phyloP scores from a whole-genome alignment of 2,888 invertebrate genomes.

The Micoletzkya japonica region DNA sequence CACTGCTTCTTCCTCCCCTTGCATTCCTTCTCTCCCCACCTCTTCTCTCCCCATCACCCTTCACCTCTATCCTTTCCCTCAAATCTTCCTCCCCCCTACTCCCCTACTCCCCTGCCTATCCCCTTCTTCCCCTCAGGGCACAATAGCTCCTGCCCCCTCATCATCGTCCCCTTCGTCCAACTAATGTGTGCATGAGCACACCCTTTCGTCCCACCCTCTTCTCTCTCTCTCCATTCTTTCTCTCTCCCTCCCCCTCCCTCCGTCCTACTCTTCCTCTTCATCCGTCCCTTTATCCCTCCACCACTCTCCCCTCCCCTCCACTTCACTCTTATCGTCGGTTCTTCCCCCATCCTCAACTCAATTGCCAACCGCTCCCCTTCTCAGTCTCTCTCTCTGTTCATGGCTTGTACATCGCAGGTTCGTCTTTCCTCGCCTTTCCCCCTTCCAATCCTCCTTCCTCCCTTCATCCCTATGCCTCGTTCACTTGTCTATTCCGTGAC shows the following conservation, averaged over 20 bases:
- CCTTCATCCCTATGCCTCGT: not conserved
- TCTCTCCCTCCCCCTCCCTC: no score
- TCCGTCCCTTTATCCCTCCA: not conserved
- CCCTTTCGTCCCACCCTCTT: conserved; percentile 8
- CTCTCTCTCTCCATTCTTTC: not conserved
- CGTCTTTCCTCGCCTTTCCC: not conserved
- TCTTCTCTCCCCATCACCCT: not conserved
- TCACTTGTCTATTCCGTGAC: not conserved
- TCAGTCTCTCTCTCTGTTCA: not conserved
- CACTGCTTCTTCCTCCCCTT: no score
- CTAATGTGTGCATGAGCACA: not conserved
- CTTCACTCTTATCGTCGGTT: not conserved
- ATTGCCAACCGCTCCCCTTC: not conserved
- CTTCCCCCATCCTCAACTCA: not conserved
- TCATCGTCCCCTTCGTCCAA: not conserved
- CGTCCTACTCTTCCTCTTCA: no score
- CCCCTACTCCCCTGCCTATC: not conserved
- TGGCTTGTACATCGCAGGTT: not conserved
- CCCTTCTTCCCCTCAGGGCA: no score
- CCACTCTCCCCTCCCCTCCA: not conserved
- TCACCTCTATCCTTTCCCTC: not conserved
- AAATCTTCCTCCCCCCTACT: not conserved
- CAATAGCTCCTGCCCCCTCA: no score
- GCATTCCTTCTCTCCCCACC: no score
- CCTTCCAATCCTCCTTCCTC: conserved; percentile 10